These are phyloP conservation scores for Sicus ferrugineus DNA, from an alignment of 2,888 invertebrate genomes.

Conservation along the genomic window DNA sequence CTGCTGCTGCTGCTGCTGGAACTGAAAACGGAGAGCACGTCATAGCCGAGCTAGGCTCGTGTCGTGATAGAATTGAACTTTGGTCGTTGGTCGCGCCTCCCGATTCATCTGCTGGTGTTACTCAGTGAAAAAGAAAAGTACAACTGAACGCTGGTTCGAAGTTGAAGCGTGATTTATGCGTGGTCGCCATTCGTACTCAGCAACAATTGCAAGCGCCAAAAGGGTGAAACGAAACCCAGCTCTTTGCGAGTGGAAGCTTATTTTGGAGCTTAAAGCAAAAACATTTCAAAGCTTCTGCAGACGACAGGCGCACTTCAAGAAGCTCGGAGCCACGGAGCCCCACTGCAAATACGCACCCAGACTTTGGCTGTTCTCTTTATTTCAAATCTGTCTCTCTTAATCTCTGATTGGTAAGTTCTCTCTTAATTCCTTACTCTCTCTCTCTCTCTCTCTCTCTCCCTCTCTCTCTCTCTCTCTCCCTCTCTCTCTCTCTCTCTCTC, in stretches of 20 bases:
- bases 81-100: not conserved
- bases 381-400: too few species aligned
- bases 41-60: slow-evolving; percentile 10
- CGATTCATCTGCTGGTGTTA: not conserved
- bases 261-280: not conserved
- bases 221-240: not conserved
- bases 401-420: not conserved
- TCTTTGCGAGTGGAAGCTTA: not conserved
- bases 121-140: slow-evolving; percentile 25
- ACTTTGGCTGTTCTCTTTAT: too few species aligned
- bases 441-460: not conserved
- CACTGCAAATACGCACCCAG: not conserved
- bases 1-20: not conserved
- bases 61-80: not conserved
- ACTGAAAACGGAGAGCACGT: not conserved
- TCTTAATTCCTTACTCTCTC: not conserved
- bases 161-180: slow-evolving; percentile 23
- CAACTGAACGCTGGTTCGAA: slow-evolving; percentile 25
- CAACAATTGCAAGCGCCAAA: not conserved
- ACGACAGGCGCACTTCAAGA: not conserved
- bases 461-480: slow-evolving; percentile 2
- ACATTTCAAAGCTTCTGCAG: not conserved
- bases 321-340: too few species aligned
- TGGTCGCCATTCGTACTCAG: not conserved
- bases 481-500: slow-evolving; percentile 1